A percentile compares a stretch with the other conserved stretches of the same genome.
These are phyloP conservation scores for Corvus moneduloides DNA, from an alignment of 2,113 vertebrate species.

Conservation along the genomic window DNA sequence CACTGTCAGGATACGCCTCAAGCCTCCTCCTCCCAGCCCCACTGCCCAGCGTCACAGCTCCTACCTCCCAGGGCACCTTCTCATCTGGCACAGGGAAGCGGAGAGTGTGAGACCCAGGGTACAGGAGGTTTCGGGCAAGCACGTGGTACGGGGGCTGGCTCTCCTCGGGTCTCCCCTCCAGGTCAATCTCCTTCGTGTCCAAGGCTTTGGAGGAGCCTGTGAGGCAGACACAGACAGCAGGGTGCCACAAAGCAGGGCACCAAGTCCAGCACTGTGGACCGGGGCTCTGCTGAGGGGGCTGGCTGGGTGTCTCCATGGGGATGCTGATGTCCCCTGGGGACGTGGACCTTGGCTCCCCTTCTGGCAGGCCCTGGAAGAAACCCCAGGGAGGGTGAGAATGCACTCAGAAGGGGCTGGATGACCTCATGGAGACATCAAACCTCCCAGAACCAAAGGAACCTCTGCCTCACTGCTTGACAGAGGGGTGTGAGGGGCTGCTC, in stretches of 20 bases:
- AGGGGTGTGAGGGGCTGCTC: neutral
- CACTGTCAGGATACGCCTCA: neutral
- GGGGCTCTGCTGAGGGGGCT: neutral
- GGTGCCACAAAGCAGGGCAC: neutral
- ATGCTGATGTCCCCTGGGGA: neutral
- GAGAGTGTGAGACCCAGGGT: slow-evolving; percentile 72
- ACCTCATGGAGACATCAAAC: neutral
- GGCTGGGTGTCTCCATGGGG: neutral
- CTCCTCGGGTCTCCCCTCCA: neutral
- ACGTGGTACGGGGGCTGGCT: slow-evolving; percentile 56
- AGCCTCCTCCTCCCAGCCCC: neutral
- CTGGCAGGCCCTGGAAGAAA: neutral
- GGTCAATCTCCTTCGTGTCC: neutral
- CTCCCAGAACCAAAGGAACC: neutral
- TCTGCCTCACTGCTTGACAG: neutral
- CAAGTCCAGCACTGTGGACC: neutral
- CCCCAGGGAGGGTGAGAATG: neutral
- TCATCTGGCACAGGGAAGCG: slow-evolving; percentile 94
- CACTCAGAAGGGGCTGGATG: neutral
- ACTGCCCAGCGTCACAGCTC: neutral
- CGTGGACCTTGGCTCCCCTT: neutral
- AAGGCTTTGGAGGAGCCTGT: slow-evolving; percentile 46
- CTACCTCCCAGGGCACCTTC: slow-evolving; percentile 94
- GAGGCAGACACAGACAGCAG: neutral
- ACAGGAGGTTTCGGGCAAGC: slow-evolving; percentile 80